Evolutionary conservation across 2,113 vertebrate genomes (phyloP).

Genomic region (Clarias gariepinus): DNA sequence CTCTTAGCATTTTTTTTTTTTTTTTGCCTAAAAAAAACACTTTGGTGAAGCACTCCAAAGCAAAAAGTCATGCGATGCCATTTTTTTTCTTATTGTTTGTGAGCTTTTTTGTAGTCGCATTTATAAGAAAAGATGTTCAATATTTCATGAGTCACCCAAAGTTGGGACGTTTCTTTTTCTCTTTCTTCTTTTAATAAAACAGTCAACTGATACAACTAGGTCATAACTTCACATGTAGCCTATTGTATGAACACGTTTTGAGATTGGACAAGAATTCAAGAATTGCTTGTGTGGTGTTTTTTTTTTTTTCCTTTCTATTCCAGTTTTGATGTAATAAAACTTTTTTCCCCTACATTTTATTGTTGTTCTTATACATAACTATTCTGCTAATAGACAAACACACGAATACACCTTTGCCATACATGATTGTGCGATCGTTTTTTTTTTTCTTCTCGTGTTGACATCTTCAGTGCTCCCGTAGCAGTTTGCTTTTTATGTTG

Average conservation of each 20-base stretch:
- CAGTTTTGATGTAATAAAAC: not conserved
- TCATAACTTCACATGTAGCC: constrained; percentile 5
- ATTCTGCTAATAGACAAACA: not conserved
- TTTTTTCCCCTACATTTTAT: not conserved
- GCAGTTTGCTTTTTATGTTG: constrained; percentile 7
- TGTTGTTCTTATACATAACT: not conserved
- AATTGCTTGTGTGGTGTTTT: not conserved
- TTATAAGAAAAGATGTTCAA: constrained; percentile 40
- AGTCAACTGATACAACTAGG: constrained; percentile 10
- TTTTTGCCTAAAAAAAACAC: constrained; percentile 9
- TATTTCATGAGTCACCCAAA: constrained; percentile 35
- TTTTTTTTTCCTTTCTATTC: not conserved
- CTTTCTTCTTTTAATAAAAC: not conserved
- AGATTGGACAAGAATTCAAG: constrained; percentile 24
- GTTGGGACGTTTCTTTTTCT: not conserved
- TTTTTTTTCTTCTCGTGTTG: not conserved
- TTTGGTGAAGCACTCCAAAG: constrained; percentile 8
- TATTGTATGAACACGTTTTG: not conserved
- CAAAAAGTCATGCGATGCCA: not conserved
- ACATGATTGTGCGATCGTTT: not conserved
- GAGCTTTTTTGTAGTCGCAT: constrained; percentile 21
- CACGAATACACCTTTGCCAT: not conserved
- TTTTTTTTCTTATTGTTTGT: constrained; percentile 21
- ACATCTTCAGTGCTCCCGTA: not conserved
- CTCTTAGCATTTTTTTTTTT: not conserved